Percentiles rank a stretch among this genome's conserved stretches.
Evolutionary conservation across 2,113 vertebrate genomes (phyloP).

Genomic region (Corythoichthys haematopterus): DNA sequence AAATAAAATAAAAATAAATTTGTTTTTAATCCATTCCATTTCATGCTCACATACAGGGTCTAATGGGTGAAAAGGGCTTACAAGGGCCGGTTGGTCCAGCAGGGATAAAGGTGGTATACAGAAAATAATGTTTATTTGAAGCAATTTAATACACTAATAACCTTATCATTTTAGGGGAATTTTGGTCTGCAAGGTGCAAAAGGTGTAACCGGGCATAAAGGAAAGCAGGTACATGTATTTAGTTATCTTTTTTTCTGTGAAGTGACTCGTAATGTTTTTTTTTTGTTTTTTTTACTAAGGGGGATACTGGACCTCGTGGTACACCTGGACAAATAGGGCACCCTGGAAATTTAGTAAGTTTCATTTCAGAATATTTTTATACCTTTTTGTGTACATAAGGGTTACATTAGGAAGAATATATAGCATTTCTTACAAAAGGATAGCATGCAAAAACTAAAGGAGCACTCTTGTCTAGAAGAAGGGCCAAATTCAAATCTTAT

Average conservation of each 20-base stretch:
- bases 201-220: slow-evolving; percentile 58
- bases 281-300: slow-evolving; percentile 40
- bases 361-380: not conserved
- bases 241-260: slow-evolving; percentile 1
- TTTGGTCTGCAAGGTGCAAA: slow-evolving; percentile 53
- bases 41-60: slow-evolving; percentile 49
- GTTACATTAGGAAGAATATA: no score
- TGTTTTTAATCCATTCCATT: not conserved
- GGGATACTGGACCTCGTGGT: slow-evolving; percentile 57
- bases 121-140: not conserved
- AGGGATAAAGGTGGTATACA: slow-evolving; percentile 61
- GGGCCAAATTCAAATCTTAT: no score
- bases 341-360: slow-evolving; percentile 60
- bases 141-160: not conserved
- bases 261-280: slow-evolving; percentile 5
- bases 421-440: no score
- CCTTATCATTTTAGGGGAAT: slow-evolving; percentile 53
- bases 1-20: not conserved
- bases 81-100: slow-evolving; percentile 53
- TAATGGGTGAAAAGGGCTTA: slow-evolving; percentile 52
- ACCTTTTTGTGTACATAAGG: no score
- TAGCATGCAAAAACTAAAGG: no score
- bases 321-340: slow-evolving; percentile 48
- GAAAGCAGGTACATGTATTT: slow-evolving; percentile 48
- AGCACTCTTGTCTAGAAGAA: no score